Conservation (phyloP, 1,140 invertebrate species). For the Rhysida immarginata region DNA sequence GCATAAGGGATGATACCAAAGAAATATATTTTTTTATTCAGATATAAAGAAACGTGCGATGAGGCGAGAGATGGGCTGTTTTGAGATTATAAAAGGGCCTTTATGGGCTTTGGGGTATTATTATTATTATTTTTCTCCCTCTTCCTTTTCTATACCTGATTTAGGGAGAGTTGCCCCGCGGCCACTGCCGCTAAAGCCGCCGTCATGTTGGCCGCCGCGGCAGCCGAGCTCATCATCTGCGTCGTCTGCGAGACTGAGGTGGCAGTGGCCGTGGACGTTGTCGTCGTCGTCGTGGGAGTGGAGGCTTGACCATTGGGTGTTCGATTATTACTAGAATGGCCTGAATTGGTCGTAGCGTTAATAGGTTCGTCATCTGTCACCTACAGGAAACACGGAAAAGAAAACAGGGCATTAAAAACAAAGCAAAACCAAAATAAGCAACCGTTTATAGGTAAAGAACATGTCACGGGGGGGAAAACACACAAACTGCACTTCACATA, state of each 20-base stretch:
- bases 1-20: too few relatives aligned
- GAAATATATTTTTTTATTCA: too few relatives aligned
- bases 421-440: too few relatives aligned
- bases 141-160: conserved; percentile 31
- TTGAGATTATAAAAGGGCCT: too few relatives aligned
- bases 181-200: conserved; percentile 45
- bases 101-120: too few relatives aligned
- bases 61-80: too few relatives aligned
- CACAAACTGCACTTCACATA: too few relatives aligned
- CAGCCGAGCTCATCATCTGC: neutral
- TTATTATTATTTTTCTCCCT: too few relatives aligned
- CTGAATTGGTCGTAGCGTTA: conserved; percentile 3
- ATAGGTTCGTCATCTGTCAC: conserved; percentile 9
- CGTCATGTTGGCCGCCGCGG: conserved; percentile 29
- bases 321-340: neutral
- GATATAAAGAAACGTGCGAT: too few relatives aligned
- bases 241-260: neutral
- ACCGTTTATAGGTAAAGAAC: too few relatives aligned
- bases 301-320: conserved; percentile 8
- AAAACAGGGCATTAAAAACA: too few relatives aligned
- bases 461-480: too few relatives aligned
- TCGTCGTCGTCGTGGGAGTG: conserved; percentile 2
- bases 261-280: neutral
- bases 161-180: conserved; percentile 42
- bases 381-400: neutral